A percentile compares a stretch with the other conserved stretches of the same genome.
These are phyloP conservation scores for Aelia acuminata DNA, from an alignment of 2,888 invertebrate species.

Conservation along the genomic window DNA sequence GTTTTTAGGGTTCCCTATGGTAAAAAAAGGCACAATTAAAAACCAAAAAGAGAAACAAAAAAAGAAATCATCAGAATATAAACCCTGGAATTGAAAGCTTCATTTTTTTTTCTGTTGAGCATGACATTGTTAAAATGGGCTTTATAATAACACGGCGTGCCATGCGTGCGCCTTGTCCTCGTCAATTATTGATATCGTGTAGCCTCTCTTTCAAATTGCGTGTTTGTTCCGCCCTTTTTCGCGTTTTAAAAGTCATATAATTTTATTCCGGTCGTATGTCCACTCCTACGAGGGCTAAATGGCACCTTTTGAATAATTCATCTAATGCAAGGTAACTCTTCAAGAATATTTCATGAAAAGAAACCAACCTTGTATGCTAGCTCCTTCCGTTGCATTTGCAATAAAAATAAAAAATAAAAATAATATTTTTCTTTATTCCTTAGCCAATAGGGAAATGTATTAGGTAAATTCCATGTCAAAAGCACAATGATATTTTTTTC, in stretches of 20 bases:
- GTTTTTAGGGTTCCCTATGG: not conserved
- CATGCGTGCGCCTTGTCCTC: constrained; percentile 8
- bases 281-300: not conserved
- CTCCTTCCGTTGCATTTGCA: not conserved
- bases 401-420: not conserved
- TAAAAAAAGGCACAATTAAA: not conserved
- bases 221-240: constrained; percentile 38
- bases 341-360: constrained; percentile 1
- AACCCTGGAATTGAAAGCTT: not conserved
- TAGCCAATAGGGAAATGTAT: not conserved
- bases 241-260: constrained; percentile 10
- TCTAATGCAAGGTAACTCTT: constrained; percentile 4
- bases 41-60: not conserved
- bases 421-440: not conserved
- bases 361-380: not conserved
- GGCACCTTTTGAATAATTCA: constrained; percentile 15
- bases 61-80: not conserved
- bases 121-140: constrained; percentile 7
- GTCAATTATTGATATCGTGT: constrained; percentile 50
- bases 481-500: no score
- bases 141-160: constrained; percentile 10
- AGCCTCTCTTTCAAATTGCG: constrained; percentile 32
- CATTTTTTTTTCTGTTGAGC: not conserved
- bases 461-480: no score
- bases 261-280: constrained; percentile 36